Conservation (phyloP, 2,797 vertebrate species). For the Babyrousa celebensis region DNA sequence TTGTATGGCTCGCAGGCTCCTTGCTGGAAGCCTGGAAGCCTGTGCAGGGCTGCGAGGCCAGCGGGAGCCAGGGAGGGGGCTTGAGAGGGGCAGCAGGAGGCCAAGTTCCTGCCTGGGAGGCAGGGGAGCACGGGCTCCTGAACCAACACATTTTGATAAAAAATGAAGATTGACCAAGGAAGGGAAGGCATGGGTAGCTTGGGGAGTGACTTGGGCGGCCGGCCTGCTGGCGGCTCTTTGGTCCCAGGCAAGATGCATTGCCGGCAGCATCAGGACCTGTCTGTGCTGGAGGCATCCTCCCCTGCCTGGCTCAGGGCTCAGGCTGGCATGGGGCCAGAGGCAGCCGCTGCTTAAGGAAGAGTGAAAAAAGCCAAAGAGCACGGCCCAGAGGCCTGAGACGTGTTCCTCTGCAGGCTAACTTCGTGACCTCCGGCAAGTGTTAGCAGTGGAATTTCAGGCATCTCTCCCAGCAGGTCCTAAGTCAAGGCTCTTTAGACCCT, state of each 20-base stretch:
- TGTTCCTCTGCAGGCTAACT: fast-evolving
- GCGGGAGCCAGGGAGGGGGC: background rate
- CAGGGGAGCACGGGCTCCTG: constrained; percentile 77
- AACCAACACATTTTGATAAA: constrained; percentile 29
- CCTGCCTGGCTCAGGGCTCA: background rate
- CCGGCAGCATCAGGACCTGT: background rate
- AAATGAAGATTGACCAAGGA: constrained; percentile 72
- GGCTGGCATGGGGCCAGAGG: background rate
- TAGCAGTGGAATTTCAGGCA: background rate
- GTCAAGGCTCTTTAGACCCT: background rate
- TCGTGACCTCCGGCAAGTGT: background rate
- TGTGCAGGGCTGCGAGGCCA: background rate
- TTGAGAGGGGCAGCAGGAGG: background rate
- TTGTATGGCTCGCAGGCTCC: constrained; percentile 81
- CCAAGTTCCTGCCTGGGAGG: constrained; percentile 74
- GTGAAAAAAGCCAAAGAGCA: background rate
- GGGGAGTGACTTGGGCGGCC: background rate
- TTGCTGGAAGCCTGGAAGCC: constrained; percentile 70
- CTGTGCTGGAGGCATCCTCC: background rate
- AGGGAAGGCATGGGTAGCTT: background rate
- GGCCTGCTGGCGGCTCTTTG: background rate
- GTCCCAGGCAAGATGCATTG: background rate
- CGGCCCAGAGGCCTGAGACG: background rate
- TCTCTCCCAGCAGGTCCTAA: background rate
- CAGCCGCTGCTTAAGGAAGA: background rate